A percentile compares a stretch with the other conserved stretches of the same genome.
Evolutionary conservation across 2,888 invertebrate genomes (phyloP).

Genomic region (Geophilus truncorum): DNA sequence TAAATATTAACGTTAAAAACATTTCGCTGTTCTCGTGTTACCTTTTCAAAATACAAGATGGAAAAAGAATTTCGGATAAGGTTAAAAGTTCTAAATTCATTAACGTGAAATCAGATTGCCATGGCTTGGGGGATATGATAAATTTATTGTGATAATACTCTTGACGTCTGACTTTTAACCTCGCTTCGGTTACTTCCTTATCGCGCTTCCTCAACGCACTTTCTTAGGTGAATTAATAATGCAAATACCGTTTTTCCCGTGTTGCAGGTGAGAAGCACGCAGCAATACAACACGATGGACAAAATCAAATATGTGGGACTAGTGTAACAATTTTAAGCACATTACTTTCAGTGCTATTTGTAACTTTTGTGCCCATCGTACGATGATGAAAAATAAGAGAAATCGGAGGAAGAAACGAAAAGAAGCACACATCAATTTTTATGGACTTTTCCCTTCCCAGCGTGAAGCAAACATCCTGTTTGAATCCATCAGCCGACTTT

Average conservation of each 20-base stretch:
- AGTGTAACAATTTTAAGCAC: neutral
- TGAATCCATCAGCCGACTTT: neutral
- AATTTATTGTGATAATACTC: neutral
- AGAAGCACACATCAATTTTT: neutral
- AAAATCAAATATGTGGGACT: neutral
- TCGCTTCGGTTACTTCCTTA: no score
- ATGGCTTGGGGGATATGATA: neutral
- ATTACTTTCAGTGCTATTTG: neutral
- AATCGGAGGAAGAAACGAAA: neutral
- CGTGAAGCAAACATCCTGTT: neutral
- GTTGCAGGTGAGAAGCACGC: conserved; percentile 6
- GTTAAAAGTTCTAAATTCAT: no score
- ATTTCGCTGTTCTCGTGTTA: no score
- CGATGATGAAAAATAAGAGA: neutral
- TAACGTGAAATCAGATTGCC: neutral
- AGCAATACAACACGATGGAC: conserved; percentile 17
- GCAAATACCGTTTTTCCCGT: neutral
- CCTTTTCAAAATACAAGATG: no score
- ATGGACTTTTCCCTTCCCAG: neutral
- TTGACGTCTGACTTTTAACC: neutral
- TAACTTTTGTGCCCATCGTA: neutral
- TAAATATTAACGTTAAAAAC: no score
- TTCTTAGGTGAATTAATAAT: neutral
- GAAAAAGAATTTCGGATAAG: neutral
- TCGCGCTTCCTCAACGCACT: no score